phyloP scores from a whole-genome alignment of 53 echinoderm and acorn worm species.

The Stichopus horrens region DNA sequence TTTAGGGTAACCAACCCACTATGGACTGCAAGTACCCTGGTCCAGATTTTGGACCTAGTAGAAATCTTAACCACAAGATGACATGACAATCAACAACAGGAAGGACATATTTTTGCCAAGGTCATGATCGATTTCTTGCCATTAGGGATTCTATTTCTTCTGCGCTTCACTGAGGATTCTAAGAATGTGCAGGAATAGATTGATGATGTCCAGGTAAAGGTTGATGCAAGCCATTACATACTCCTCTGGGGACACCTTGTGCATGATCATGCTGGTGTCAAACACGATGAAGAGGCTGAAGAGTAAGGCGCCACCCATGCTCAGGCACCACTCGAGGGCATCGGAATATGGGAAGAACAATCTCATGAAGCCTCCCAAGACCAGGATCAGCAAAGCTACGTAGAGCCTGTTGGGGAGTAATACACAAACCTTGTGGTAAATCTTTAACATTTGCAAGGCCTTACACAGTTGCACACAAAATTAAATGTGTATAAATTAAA shows the following conservation, averaged over 20 bases:
- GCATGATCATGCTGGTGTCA: conserved; percentile 92
- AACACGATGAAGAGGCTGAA: conserved; percentile 94
- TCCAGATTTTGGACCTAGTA: no score
- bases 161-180: conserved; percentile 82
- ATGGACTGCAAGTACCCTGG: no score
- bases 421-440: no score
- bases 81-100: no score
- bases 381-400: conserved; percentile 72
- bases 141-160: conserved; percentile 58
- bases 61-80: no score
- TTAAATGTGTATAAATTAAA: no score
- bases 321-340: conserved; percentile 74
- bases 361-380: conserved; percentile 79
- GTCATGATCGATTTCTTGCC: no score
- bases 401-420: conserved; percentile 57
- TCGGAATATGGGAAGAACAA: conserved; percentile 84
- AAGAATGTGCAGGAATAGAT: conserved; percentile 90
- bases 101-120: no score
- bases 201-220: conserved; percentile 90
- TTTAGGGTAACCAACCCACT: no score
- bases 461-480: no score
- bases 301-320: conserved; percentile 83
- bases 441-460: no score
- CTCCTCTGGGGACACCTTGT: conserved; percentile 94
- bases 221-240: conserved; percentile 95